Evolutionary conservation across 2,888 invertebrate genomes (phyloP).

Genomic region (Heteromurus nitidus): DNA sequence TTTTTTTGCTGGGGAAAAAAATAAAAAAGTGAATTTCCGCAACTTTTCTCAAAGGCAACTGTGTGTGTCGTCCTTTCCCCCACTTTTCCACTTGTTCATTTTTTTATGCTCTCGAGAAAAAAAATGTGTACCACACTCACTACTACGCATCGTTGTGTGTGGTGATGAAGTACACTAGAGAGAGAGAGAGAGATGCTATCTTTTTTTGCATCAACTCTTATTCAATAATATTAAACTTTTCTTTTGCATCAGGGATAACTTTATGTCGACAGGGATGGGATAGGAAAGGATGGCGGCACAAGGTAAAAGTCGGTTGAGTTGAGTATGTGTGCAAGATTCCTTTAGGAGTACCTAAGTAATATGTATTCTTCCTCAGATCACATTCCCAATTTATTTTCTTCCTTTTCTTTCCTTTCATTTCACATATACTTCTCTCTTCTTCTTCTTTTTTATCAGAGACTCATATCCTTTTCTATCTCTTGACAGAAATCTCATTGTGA

Average conservation of each 20-base stretch:
- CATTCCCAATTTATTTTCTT: too few species aligned
- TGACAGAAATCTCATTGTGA: too few species aligned
- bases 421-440: too few species aligned
- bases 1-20: background rate
- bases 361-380: too few species aligned
- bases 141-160: background rate
- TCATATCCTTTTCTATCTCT: too few species aligned
- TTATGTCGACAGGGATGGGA: background rate
- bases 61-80: background rate
- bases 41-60: background rate
- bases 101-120: background rate
- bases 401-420: too few species aligned
- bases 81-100: slow-evolving; percentile 15
- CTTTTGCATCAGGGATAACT: background rate
- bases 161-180: background rate
- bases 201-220: background rate
- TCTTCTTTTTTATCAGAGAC: too few species aligned
- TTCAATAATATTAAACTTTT: slow-evolving; percentile 10
- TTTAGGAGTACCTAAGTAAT: too few species aligned
- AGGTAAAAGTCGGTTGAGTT: too few species aligned
- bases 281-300: too few species aligned
- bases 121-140: background rate
- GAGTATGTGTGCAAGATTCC: too few species aligned
- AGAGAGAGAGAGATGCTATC: slow-evolving; percentile 1
- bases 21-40: slow-evolving; percentile 3